Evolutionary conservation across 2,113 vertebrate species (phyloP), one percentile per base, ranked within the genome.

Genomic region (Typhlomys cinereus): DNA sequence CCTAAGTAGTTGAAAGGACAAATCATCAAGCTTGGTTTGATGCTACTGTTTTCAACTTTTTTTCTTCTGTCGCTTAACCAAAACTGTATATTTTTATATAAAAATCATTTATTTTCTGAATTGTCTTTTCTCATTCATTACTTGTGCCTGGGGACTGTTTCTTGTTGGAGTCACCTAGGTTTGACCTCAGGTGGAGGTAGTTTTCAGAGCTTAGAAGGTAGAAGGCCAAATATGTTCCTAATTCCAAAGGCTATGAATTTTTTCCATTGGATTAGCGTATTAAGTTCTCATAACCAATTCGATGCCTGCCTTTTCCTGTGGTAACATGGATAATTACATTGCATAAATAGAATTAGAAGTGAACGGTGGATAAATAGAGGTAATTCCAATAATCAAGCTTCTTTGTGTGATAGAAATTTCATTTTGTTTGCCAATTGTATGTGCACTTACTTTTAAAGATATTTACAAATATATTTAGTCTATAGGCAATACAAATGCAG

Each of bases 251-350:
- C 91, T 76, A 2, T 81, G 71, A 67, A 52, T 67, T 95, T 76
- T 96, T 92, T 91, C 90, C 44, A 14, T 94, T 1, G 21, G 67
- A 84, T 91, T 94, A 87, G 80, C 52, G 15, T 50, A 15, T 61
- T 61, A 76, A 36, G n/a, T 57, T 73, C 87, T 89, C 89, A 54
- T 18, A 92, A 62, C 62, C 46, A 64, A 57, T 91, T 87, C 85
- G 67, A 91, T 85, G 71, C 57, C 0, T 82, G 44, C 64, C 67
- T 82, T 86, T 80, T 80, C 59, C 76, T 81, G 79, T 73, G 91
- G 48, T 84, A n/a, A 94, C 59, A 9, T 36, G n/a, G 89, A 78
- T 96, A 85, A 96, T 96, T 91, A 91, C 34, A 59, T 92, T 92
- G 81, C 48, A 69, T 69, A 82, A 95, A 86, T 36, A 74, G 79